Conservation (phyloP, 2,113 vertebrate genomes). For the Rhabdomys dilectus region DNA sequence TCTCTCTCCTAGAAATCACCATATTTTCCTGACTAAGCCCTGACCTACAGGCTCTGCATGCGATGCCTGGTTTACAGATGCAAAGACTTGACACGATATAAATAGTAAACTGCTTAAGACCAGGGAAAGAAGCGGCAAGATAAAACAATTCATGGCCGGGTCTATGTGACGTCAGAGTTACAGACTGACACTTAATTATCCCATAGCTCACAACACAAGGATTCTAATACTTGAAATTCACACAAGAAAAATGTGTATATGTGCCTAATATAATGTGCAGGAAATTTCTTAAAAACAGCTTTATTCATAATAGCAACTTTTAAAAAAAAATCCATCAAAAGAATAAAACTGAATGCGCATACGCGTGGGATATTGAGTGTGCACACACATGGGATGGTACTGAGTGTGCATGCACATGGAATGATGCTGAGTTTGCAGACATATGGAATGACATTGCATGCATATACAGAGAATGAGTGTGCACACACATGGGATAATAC, state of each 20-base stretch:
- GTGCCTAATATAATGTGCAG: not conserved
- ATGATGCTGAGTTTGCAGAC: not conserved
- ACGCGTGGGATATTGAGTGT: not conserved
- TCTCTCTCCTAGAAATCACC: not conserved
- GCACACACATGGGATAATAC: not conserved
- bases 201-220: not conserved
- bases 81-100: not conserved
- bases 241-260: not conserved
- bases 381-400: not conserved
- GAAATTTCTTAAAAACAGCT: not conserved
- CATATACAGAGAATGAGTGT: too few relatives aligned
- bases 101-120: not conserved
- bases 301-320: constrained; percentile 3
- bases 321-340: constrained; percentile 8
- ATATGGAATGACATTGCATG: not conserved
- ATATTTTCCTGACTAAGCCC: not conserved
- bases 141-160: not conserved
- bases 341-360: not conserved
- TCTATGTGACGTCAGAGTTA: not conserved
- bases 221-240: constrained; percentile 6
- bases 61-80: not conserved
- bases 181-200: not conserved
- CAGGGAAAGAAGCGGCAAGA: not conserved
- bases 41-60: not conserved
- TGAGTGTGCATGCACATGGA: not conserved